phyloP scores from a whole-genome alignment of 2,113 vertebrate species.

The Podarcis cretensis region DNA sequence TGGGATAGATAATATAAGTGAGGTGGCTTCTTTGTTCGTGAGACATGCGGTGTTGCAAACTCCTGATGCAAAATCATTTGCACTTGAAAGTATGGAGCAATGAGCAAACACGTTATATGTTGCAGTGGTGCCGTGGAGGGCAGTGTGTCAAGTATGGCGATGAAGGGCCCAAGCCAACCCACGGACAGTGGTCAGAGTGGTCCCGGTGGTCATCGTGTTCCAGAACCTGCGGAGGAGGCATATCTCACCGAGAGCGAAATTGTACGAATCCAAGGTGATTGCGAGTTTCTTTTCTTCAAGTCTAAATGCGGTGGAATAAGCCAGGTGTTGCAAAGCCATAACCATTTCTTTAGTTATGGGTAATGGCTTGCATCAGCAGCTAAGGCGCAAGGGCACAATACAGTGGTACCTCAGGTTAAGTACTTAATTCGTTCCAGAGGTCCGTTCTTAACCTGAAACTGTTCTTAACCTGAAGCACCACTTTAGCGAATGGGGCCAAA shows the following conservation, averaged over 20 bases:
- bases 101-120: neutral
- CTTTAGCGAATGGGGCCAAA: no score
- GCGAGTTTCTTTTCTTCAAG: neutral
- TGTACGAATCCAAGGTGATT: constrained; percentile 85
- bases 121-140: constrained; percentile 89
- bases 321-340: neutral
- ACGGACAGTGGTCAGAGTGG: constrained; percentile 89
- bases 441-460: no score
- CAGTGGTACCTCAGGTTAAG: no score
- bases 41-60: neutral
- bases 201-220: constrained; percentile 87
- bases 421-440: no score
- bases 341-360: neutral
- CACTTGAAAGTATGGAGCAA: neutral
- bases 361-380: neutral
- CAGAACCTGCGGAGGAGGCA: constrained; percentile 86
- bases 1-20: neutral
- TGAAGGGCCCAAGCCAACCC: constrained; percentile 81
- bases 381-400: neutral
- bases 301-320: neutral
- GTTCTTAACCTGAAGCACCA: no score
- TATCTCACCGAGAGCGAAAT: constrained; percentile 84
- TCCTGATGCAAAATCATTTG: neutral
- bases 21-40: neutral
- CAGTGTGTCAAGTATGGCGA: constrained; percentile 90